A percentile compares a stretch with the other conserved stretches of the same genome.
These are phyloP conservation scores for Fulica atra DNA, from an alignment of 2,113 vertebrate species.

Conservation along the genomic window DNA sequence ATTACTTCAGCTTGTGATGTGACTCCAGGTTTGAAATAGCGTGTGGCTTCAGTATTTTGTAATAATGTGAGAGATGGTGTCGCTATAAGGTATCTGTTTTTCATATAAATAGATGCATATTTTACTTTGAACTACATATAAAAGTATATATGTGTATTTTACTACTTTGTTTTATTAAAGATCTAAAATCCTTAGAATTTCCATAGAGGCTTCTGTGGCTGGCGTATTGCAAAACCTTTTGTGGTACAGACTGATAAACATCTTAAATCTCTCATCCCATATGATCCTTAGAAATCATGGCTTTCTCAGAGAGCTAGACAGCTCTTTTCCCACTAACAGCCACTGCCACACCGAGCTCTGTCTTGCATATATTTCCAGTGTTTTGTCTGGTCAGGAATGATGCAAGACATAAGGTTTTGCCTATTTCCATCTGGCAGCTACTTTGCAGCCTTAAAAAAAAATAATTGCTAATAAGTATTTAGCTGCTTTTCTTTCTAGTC, in stretches of 20 bases:
- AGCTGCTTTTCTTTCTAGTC: not conserved
- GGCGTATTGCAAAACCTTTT: not conserved
- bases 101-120: not conserved
- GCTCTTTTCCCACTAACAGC: not conserved
- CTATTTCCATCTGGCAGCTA: not conserved
- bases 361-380: not conserved
- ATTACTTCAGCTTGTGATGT: fast-evolving
- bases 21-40: not conserved
- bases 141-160: not conserved
- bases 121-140: not conserved
- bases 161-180: not conserved
- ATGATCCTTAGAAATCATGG: not conserved
- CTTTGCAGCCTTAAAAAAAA: not conserved
- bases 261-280: not conserved
- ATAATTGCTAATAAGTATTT: not conserved
- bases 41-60: not conserved
- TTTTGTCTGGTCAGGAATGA: not conserved
- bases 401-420: not conserved
- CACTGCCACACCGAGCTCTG: not conserved
- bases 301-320: fast-evolving
- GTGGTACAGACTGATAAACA: not conserved
- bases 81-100: not conserved
- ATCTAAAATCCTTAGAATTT: not conserved
- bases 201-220: not conserved
- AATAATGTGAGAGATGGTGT: not conserved